These are phyloP conservation scores for Naja naja DNA, from an alignment of 2,113 vertebrate genomes.

Conservation along the genomic window DNA sequence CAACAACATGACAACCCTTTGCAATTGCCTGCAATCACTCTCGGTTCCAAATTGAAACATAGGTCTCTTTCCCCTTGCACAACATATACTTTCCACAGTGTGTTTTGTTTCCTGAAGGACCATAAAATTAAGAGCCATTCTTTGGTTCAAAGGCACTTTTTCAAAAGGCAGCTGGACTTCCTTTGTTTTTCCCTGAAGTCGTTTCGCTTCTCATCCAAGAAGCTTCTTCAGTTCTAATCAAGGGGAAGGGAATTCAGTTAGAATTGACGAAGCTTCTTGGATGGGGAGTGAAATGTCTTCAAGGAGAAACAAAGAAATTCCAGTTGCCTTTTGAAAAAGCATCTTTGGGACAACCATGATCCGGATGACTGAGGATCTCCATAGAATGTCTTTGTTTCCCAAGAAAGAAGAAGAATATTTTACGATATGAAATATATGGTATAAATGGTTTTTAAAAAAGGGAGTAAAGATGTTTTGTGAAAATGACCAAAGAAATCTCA, in stretches of 20 bases:
- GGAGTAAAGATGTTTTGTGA: too few species aligned
- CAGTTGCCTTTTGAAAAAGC: not conserved
- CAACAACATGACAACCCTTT: not conserved
- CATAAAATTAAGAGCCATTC: not conserved
- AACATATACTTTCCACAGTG: not conserved
- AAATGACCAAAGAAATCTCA: too few species aligned
- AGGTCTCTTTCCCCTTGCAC: not conserved
- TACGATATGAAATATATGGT: too few species aligned
- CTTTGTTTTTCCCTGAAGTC: not conserved
- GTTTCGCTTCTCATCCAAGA: not conserved
- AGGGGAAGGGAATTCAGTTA: not conserved
- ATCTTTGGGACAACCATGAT: too few species aligned
- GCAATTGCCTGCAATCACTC: not conserved
- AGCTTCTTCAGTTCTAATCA: not conserved
- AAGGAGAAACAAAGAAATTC: not conserved
- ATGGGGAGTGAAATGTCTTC: not conserved
- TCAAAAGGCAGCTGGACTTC: not conserved
- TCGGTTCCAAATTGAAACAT: not conserved
- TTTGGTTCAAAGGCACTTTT: not conserved
- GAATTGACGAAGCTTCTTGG: not conserved
- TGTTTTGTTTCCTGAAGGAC: not conserved
- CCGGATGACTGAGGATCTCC: too few species aligned
- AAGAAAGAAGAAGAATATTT: too few species aligned
- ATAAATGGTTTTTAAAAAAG: too few species aligned
- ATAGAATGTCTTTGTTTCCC: too few species aligned